Percentiles rank a stretch among this genome's conserved stretches.
Conservation (phyloP, 2,113 vertebrate species). For the Nothocercus julius region DNA sequence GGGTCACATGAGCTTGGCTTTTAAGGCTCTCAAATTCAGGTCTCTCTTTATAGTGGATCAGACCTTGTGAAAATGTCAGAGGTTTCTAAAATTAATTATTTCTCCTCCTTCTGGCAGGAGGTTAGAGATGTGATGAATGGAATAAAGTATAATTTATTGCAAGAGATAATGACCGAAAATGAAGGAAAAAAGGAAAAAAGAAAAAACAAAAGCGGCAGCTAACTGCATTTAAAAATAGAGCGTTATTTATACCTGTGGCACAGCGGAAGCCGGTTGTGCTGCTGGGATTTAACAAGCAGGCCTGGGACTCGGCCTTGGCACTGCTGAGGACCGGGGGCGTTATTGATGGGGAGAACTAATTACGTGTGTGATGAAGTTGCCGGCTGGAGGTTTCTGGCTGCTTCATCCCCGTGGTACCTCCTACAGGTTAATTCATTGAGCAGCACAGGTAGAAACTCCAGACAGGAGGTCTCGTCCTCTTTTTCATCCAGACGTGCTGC, state of each 20-base stretch:
- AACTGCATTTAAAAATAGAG: slow-evolving; percentile 21
- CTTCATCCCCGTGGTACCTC: slow-evolving; percentile 9
- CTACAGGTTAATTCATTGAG: slow-evolving; percentile 8
- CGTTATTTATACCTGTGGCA: slow-evolving; percentile 21
- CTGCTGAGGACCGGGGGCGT: not conserved
- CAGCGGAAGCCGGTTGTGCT: slow-evolving; percentile 27
- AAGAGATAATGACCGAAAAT: slow-evolving; percentile 28
- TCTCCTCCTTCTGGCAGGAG: not conserved
- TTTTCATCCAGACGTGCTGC: not conserved
- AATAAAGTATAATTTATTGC: slow-evolving; percentile 21
- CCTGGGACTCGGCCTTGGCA: not conserved
- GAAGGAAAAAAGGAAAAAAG: not conserved
- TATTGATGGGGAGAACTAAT: slow-evolving; percentile 43
- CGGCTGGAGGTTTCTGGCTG: slow-evolving; percentile 27
- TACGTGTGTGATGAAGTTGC: slow-evolving; percentile 16
- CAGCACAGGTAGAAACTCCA: not conserved
- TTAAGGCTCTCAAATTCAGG: not conserved
- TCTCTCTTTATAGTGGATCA: not conserved
- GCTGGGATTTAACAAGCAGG: slow-evolving; percentile 21
- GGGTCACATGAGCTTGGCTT: not conserved
- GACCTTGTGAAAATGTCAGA: not conserved
- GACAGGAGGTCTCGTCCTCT: not conserved
- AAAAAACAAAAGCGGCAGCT: not conserved
- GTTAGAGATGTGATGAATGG: not conserved
- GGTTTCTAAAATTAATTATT: slow-evolving; percentile 24